Evolutionary conservation across 1,140 invertebrate species (phyloP).

Genomic region (Spodoptera litura): DNA sequence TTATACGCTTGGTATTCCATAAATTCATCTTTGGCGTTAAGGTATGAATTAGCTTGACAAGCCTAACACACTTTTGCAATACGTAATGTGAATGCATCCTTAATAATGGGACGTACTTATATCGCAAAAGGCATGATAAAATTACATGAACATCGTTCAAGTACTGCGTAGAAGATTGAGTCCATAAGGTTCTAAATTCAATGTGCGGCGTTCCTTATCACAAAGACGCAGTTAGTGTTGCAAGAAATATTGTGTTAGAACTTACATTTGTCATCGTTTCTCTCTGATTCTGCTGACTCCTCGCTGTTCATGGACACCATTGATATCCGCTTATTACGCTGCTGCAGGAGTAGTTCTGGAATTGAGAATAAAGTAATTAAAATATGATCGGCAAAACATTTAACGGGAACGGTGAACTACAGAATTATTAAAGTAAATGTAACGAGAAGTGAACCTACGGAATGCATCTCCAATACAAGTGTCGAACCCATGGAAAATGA

Average conservation of each 20-base stretch:
- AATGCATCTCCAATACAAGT: too few species aligned
- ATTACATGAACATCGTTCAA: background rate
- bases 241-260: conserved; percentile 22
- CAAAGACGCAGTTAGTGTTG: conserved; percentile 5
- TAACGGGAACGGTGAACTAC: too few species aligned
- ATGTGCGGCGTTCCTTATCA: conserved; percentile 1
- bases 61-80: background rate
- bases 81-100: background rate
- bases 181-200: background rate
- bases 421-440: too few species aligned
- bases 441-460: too few species aligned
- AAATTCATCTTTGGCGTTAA: background rate
- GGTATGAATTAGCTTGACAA: background rate
- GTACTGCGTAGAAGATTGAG: background rate
- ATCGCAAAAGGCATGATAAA: conserved; percentile 3
- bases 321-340: conserved; percentile 76
- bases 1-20: background rate
- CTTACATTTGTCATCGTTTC: conserved; percentile 82
- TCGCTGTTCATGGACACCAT: conserved; percentile 79
- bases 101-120: background rate
- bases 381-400: background rate
- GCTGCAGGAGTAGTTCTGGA: conserved; percentile 75
- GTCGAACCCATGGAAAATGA: too few species aligned
- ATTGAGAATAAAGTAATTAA: conserved; percentile 29
- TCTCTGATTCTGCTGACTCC: conserved; percentile 71